A percentile compares a stretch with the other conserved stretches of the same genome.
Evolutionary conservation across 2,113 vertebrate genomes (phyloP).

Genomic region (Aepyceros melampus): DNA sequence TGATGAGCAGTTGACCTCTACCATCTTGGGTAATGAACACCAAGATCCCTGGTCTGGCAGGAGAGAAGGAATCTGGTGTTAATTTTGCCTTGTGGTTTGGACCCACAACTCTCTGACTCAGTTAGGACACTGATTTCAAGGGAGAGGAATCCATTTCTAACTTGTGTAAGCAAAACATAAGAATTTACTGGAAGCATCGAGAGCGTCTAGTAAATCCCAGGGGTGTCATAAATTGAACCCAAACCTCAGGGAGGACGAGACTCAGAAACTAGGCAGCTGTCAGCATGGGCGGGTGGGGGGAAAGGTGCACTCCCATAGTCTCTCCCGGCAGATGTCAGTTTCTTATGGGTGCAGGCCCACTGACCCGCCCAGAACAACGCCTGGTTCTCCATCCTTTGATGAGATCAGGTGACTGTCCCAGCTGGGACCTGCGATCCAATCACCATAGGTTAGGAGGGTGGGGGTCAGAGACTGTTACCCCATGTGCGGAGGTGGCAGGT

Average conservation of each 20-base stretch:
- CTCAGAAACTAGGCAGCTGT: background rate
- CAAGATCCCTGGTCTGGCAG: background rate
- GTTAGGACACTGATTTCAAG: background rate
- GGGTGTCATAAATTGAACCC: background rate
- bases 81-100: background rate
- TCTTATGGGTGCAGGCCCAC: background rate
- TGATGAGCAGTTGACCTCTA: background rate
- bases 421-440: background rate
- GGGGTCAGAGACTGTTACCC: background rate
- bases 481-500: background rate
- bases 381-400: background rate
- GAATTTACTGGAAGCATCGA: background rate
- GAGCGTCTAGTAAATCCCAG: background rate
- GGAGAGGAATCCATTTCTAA: background rate
- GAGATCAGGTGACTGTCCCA: background rate
- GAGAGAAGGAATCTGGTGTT: background rate
- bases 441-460: background rate
- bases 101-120: background rate
- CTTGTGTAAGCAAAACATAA: background rate
- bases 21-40: background rate
- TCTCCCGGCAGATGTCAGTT: background rate
- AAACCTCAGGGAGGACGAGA: background rate
- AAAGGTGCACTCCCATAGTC: fast-evolving
- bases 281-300: background rate
- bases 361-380: background rate